Percentiles rank a stretch among this genome's conserved stretches.
These are phyloP conservation scores for Pararge aegeria DNA, from an alignment of 1,140 invertebrate species.

Conservation along the genomic window DNA sequence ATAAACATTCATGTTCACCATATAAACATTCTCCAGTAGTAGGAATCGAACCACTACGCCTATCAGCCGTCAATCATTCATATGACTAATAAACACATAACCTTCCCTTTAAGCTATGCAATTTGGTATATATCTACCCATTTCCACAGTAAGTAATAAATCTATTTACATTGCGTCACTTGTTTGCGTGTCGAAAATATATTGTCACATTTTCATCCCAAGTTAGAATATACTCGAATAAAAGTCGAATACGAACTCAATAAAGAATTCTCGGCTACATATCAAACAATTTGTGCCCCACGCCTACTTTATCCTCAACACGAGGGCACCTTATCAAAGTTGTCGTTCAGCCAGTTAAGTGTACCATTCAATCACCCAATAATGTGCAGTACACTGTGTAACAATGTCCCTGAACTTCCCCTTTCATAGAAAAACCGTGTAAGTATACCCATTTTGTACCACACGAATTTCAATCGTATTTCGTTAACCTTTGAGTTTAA, in stretches of 20 bases:
- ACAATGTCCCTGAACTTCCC: slow-evolving; percentile 67
- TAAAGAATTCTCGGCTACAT: slow-evolving; percentile 30
- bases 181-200: neutral
- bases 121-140: too few relatives aligned
- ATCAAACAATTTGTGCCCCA: slow-evolving; percentile 44
- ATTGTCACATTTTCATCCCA: neutral
- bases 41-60: too few relatives aligned
- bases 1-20: too few relatives aligned
- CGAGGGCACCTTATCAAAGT: slow-evolving; percentile 69
- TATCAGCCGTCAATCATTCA: too few relatives aligned
- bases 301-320: slow-evolving; percentile 53
- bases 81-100: too few relatives aligned
- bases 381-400: slow-evolving; percentile 76
- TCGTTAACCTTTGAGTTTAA: neutral
- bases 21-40: too few relatives aligned
- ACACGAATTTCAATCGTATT: slow-evolving; percentile 31
- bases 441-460: slow-evolving; percentile 10
- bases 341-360: slow-evolving; percentile 67
- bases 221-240: slow-evolving; percentile 4
- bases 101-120: too few relatives aligned
- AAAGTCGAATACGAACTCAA: slow-evolving; percentile 18
- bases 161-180: too few relatives aligned
- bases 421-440: slow-evolving; percentile 40
- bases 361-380: slow-evolving; percentile 75
- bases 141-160: neutral